Base-by-base conservation (phyloP, 1,140 invertebrate genomes). In the Rhagoletis zephyria region DNA sequence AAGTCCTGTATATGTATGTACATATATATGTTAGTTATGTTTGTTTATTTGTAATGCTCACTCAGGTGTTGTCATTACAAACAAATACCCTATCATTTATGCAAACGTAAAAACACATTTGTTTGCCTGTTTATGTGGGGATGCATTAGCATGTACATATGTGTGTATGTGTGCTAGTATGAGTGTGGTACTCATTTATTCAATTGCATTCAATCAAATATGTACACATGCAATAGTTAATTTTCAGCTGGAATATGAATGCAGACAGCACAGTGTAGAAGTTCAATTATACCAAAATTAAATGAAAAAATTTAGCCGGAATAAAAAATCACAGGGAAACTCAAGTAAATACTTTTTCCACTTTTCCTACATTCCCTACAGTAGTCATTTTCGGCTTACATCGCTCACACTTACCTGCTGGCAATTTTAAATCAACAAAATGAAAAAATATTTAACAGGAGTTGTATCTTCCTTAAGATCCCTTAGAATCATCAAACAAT, bases 151-250 rank as follows among this genome's bases (percentile, higher is more conserved):
- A 10, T 56, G 51, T 10, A 30, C 30, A 30, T 30, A 56, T 56
- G 51, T 10, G 3, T 2, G 2, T 10, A 56, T 10, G 40, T 10
- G 19, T 30, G 12, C 64, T 67, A 19, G 10, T 42, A 40, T 67
- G 1, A 30, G 30, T 30, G 30, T 19, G 9, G 63, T 19, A 30
- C 63, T 64, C 63, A n/a, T 30, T 64, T 64, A 67, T 67, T 9
- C 19, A 67, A 40, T 42, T 42, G 64, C 64, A 67, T 67, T 67
- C 64, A 67, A 67, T 9, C 30, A 67, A 67, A 67, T 67, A 67
- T 67, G 30, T 64, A 30, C 30, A 30, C 30, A 30, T 30, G 30
- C 63, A 64, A 64, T 64, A 19, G n/a, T 19, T 19, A 64, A 64
- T 30, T 64, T 64, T n/a, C 2, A 12, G 30, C 63, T 5, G n/a